Percentiles rank a stretch among this genome's conserved stretches.
Conservation (phyloP, 1,140 invertebrate genomes). For the Oryctes rhinoceros region DNA sequence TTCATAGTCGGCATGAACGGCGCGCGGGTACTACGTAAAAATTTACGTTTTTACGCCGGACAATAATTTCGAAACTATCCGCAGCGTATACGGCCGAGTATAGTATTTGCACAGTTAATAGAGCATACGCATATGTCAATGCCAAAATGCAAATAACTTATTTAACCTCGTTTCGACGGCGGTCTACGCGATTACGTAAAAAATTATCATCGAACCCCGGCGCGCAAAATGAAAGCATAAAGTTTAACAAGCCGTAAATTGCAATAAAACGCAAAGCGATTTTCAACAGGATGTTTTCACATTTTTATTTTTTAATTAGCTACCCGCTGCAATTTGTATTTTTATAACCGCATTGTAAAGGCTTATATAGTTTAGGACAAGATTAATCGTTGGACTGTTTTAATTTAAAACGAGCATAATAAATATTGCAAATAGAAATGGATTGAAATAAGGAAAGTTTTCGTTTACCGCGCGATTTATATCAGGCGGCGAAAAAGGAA, state of each 20-base stretch:
- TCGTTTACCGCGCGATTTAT: too few species aligned
- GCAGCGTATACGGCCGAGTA: not conserved
- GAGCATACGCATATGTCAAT: constrained; percentile 34
- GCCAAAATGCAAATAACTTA: constrained; percentile 36
- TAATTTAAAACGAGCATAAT: not conserved
- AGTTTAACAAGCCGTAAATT: constrained; percentile 32
- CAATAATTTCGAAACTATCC: not conserved
- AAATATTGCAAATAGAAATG: not conserved
- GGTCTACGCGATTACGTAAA: constrained; percentile 18
- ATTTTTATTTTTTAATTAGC: not conserved
- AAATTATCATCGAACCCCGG: constrained; percentile 11
- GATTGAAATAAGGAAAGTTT: too few species aligned
- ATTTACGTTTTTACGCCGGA: not conserved
- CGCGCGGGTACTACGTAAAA: too few species aligned
- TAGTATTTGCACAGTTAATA: constrained; percentile 27
- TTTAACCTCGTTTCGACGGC: constrained; percentile 26
- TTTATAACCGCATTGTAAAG: not conserved
- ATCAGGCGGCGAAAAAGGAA: too few species aligned
- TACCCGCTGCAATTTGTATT: not conserved
- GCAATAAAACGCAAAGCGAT: constrained; percentile 25
- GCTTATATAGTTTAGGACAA: not conserved
- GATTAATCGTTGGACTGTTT: not conserved
- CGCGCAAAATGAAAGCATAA: constrained; percentile 32
- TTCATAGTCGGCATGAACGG: too few species aligned
- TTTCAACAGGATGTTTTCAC: constrained; percentile 29